These are phyloP conservation scores for Balaeniceps rex DNA, from an alignment of 2,113 vertebrate species.

Conservation along the genomic window DNA sequence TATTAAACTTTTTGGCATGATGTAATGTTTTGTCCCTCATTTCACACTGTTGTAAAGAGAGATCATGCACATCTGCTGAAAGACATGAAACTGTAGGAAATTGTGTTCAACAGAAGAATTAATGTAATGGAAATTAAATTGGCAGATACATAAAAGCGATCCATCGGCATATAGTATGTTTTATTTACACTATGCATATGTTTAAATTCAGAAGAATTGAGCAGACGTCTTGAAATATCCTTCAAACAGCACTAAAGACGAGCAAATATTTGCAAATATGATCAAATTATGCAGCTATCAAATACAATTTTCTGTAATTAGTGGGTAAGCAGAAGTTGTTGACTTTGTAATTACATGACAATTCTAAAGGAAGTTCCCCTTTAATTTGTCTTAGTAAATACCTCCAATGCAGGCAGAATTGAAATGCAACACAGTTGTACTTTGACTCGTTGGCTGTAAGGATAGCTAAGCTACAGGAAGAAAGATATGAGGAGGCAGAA, in stretches of 20 bases:
- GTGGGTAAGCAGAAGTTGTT: constrained; percentile 33
- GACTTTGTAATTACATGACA: constrained; percentile 60
- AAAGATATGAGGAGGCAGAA: not conserved
- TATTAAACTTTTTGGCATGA: not conserved
- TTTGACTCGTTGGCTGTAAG: accelerated
- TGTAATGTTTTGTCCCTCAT: not conserved
- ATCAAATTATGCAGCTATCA: constrained; percentile 42
- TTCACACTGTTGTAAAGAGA: not conserved
- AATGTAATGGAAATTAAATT: not conserved
- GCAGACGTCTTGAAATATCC: not conserved
- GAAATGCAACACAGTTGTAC: not conserved
- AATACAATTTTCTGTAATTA: constrained; percentile 63
- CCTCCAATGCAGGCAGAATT: not conserved
- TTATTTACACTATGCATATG: not conserved
- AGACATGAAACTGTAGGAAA: not conserved
- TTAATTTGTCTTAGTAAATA: constrained; percentile 31
- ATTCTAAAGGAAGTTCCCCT: constrained; percentile 38
- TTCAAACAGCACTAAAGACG: not conserved
- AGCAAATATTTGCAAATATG: constrained; percentile 54
- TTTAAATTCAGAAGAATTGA: constrained; percentile 38
- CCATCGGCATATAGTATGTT: not conserved
- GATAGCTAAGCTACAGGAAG: not conserved
- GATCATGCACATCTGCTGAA: not conserved
- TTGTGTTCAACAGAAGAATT: not conserved
- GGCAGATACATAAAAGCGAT: not conserved